These are phyloP conservation scores for Indri indri DNA, from an alignment of 2,113 vertebrate species.

Conservation along the genomic window DNA sequence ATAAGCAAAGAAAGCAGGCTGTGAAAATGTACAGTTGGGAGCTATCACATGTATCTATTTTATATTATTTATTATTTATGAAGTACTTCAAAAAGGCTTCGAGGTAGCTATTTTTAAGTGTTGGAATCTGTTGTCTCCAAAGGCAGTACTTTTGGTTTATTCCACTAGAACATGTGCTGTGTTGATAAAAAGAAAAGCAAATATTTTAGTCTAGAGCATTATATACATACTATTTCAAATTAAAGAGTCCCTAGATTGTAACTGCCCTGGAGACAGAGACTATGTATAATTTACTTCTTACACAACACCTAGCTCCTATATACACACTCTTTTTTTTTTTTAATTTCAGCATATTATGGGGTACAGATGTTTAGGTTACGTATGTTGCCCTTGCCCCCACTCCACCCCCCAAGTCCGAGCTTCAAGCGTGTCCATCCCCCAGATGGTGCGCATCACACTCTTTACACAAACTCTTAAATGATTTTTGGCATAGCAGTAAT, in stretches of 20 bases:
- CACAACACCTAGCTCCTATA: neutral
- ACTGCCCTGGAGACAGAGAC: neutral
- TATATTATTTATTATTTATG: constrained; percentile 28
- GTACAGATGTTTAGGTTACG: too few relatives aligned
- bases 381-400: too few relatives aligned
- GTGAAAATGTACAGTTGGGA: neutral
- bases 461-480: neutral
- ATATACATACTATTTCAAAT: constrained; percentile 16
- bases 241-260: neutral
- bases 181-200: constrained; percentile 45
- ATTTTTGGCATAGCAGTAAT: constrained; percentile 36
- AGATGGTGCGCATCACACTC: too few relatives aligned
- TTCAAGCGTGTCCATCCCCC: too few relatives aligned
- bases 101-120: constrained; percentile 40
- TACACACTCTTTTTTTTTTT: neutral
- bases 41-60: constrained; percentile 24
- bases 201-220: neutral
- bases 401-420: too few relatives aligned
- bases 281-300: constrained; percentile 24
- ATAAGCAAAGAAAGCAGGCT: neutral
- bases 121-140: constrained; percentile 31
- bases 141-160: constrained; percentile 28
- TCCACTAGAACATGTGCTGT: neutral
- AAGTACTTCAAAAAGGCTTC: constrained; percentile 22
- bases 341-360: too few relatives aligned